Base-by-base conservation (phyloP, 2,113 vertebrate species). In the Tupaia tana region DNA sequence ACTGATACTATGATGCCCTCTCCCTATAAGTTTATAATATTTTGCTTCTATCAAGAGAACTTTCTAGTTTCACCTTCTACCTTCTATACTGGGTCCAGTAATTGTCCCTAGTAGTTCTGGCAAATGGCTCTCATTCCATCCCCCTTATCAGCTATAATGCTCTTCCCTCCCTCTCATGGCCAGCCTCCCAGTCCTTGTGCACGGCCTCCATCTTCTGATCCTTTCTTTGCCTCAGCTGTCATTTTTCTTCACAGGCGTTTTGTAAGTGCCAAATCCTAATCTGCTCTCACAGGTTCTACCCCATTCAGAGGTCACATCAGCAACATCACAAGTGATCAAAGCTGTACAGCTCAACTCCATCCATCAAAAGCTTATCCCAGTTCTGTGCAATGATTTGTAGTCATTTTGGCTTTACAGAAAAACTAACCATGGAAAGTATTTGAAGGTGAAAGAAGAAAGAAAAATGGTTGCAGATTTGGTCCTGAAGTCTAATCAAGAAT, bases 371-470 rank as follows among this genome's bases (percentile, higher is more conserved):
- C 34, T 61, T 63, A 14, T 34, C 61, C 73, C 61, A 66, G 75
- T 16, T 86, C 90, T 52, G 20, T 2, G 1, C 31, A 81, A 54
- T n/a, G 43, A 91, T 64, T 56, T 73, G 56, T 19, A 86, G 83
- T 64, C 54, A 59, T 89, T 90, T 79, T 73, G 15, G 24, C 75
- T 81, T 88, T 80, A 84, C 19, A 93, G 69, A 91, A 94, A 91
- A 95, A 66, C n/a, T 73, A 90, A 24, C 31, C 20, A 63, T 7
- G 5, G 29, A 69, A 54, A 80, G 20, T 75, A 73, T 77, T 15
- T 84, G 86, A 94, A 88, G 67, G n/a, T 59, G 27, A 93, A 87
- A 91, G 31, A 85, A 91, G 52, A 90, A 92, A 90, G 87, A 86
- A 94, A 93, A 93, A 70, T 82, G 27, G 34, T 25, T 88, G 6